Conservation (phyloP, 2,113 vertebrate genomes). For the Mesocricetus auratus region DNA sequence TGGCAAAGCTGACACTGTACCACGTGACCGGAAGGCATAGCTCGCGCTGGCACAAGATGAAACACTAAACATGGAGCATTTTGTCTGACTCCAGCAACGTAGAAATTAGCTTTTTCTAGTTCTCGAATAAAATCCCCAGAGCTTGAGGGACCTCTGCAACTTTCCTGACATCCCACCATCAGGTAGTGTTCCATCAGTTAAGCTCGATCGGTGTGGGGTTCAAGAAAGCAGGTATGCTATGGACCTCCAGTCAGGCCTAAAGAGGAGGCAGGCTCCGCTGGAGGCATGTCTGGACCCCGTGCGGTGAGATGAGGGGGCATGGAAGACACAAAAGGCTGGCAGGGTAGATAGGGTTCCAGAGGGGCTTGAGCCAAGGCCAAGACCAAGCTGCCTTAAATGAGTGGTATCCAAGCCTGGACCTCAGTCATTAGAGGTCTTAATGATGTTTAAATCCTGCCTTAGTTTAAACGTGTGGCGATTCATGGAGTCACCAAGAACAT, state of each 20-base stretch:
- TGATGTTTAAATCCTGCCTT: background rate
- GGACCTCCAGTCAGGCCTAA: background rate
- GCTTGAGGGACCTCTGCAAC: background rate
- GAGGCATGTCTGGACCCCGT: background rate
- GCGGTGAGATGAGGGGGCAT: background rate
- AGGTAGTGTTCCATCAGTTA: background rate
- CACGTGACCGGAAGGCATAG: accelerated
- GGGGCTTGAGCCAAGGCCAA: background rate
- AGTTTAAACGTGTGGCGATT: constrained; percentile 29
- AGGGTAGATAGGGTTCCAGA: background rate
- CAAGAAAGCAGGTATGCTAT: background rate
- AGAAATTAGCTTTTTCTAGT: background rate
- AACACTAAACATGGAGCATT: background rate
- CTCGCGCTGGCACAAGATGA: background rate
- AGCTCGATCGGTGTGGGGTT: accelerated
- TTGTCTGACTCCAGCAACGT: background rate
- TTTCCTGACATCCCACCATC: background rate
- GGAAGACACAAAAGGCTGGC: background rate
- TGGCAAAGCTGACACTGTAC: background rate
- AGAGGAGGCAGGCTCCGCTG: background rate
- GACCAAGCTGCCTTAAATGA: background rate
- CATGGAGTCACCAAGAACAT: background rate
- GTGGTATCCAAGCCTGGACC: background rate
- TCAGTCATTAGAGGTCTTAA: background rate
- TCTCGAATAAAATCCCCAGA: background rate